Evolutionary conservation across 2,888 invertebrate species (phyloP).

Genomic region (Willowsia nigromaculata): DNA sequence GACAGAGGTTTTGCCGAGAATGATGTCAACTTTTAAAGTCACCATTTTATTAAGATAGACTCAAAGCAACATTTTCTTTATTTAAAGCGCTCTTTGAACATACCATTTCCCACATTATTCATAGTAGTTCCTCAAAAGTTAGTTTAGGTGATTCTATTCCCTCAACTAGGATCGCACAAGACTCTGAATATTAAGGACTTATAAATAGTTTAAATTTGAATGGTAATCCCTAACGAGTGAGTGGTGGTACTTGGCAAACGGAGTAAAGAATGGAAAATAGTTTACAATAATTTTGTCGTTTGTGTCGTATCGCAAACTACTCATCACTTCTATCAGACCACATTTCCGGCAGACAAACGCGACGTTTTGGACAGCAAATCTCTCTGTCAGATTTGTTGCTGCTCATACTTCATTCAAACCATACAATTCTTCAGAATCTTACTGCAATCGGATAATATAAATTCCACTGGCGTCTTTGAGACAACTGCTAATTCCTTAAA

Average conservation of each 20-base stretch:
- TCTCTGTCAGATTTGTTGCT: neutral
- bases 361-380: neutral
- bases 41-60: slow-evolving; percentile 8
- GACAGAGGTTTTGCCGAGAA: neutral
- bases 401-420: neutral
- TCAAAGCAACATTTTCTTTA: neutral
- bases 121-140: neutral
- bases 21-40: neutral
- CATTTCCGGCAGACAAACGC: neutral
- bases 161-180: neutral
- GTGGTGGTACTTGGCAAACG: neutral
- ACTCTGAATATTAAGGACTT: neutral
- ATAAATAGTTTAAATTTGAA: slow-evolving; percentile 29
- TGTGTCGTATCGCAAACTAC: neutral
- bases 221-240: slow-evolving; percentile 9
- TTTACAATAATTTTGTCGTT: slow-evolving; percentile 2
- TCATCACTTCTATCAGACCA: neutral
- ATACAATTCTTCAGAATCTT: neutral
- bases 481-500: neutral
- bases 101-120: neutral
- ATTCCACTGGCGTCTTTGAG: neutral
- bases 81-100: neutral
- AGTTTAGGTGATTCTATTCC: neutral
- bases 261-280: neutral
- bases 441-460: neutral